These are phyloP conservation scores for Malurus elegans DNA, from an alignment of 2,113 vertebrate species.

Conservation along the genomic window DNA sequence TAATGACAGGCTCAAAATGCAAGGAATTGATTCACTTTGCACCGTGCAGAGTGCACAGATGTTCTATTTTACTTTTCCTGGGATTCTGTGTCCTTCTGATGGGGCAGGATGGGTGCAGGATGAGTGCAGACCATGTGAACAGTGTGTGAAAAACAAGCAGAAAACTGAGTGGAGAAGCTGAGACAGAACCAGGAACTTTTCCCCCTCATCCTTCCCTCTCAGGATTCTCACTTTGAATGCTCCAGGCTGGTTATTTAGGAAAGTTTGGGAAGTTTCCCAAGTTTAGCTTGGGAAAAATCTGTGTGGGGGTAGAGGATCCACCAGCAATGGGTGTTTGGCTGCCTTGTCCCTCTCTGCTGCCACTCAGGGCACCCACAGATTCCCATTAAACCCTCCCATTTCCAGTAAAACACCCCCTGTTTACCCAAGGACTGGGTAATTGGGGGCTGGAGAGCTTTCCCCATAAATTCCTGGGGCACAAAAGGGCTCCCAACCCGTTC, in stretches of 20 bases:
- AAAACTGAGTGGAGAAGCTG: neutral
- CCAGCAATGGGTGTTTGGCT: accelerated
- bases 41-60: neutral
- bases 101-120: neutral
- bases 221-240: accelerated
- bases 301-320: accelerated
- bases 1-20: neutral
- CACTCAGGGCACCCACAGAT: neutral
- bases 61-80: neutral
- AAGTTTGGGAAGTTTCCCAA: too few species aligned
- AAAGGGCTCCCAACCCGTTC: neutral
- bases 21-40: neutral
- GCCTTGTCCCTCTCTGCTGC: neutral
- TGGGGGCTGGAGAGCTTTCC: neutral
- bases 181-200: neutral
- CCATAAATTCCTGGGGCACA: neutral
- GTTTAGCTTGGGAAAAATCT: neutral
- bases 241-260: accelerated
- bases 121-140: neutral
- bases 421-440: neutral
- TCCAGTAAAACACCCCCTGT: neutral
- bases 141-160: neutral
- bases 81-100: accelerated
- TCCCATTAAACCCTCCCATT: neutral
- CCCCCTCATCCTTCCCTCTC: neutral